Conservation (phyloP, 1,140 invertebrate species). For the Scylla paramamosain region DNA sequence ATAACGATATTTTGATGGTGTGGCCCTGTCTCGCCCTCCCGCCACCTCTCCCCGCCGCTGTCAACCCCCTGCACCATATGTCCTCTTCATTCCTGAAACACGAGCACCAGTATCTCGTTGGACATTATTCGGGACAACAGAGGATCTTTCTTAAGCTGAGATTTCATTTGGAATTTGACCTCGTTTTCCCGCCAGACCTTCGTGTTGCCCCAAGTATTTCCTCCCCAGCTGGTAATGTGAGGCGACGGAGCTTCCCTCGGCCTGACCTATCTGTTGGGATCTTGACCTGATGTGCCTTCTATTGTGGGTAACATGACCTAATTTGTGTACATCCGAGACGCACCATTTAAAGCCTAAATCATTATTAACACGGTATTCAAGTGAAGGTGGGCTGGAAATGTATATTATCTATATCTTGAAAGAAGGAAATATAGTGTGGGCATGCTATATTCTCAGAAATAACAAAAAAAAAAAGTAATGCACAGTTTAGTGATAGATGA, state of each 20-base stretch:
- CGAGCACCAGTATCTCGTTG: not conserved
- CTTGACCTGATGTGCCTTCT: conserved; percentile 43
- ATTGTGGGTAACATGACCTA: conserved; percentile 52
- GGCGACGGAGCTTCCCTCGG: not conserved
- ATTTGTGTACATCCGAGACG: not conserved
- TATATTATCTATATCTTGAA: too few species aligned
- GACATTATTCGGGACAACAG: not conserved
- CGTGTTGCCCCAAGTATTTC: not conserved
- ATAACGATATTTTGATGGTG: conserved; percentile 59
- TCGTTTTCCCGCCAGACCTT: conserved; percentile 4
- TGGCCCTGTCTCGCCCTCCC: not conserved
- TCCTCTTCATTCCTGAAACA: not conserved
- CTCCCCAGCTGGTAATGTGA: not conserved
- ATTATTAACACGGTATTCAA: not conserved
- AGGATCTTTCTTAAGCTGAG: conserved; percentile 26
- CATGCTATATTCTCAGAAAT: too few species aligned
- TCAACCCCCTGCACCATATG: not conserved
- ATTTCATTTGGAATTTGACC: conserved; percentile 37
- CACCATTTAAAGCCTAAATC: not conserved
- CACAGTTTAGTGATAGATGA: not conserved
- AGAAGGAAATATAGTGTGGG: too few species aligned
- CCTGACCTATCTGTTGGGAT: not conserved
- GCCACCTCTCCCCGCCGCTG: not conserved
- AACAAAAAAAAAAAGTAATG: too few species aligned
- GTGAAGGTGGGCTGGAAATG: too few species aligned